Base-by-base conservation (phyloP, 2,113 vertebrate genomes). In the Shinisaurus crocodilurus region DNA sequence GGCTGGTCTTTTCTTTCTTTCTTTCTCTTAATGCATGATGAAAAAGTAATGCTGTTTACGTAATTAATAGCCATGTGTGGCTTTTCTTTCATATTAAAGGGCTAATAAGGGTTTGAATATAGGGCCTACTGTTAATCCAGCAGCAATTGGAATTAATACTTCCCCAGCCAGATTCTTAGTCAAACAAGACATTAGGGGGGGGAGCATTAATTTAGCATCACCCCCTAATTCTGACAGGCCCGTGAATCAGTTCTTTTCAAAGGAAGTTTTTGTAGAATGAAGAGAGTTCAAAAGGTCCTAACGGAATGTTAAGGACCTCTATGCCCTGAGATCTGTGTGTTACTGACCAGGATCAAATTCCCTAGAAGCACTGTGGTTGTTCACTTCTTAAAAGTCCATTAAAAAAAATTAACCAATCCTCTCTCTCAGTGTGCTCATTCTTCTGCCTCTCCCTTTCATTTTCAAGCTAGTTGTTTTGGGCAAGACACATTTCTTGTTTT, bases 261-360 rank as follows among this genome's bases (percentile, higher is more conserved):
- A 92, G 77, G 27, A 89, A 34, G 90, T 75, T 96, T 96, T 92
- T 90, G 92, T 90, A 89, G 57, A 91, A 91, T 87, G 86, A 92
- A 90, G 37, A 77, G 92, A 94, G 95, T 96, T 97, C 96, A 96
- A 95, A 96, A 97, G 95, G 95, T 95, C 94, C 93, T 50, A 81
- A 81, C 0, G 18, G 88, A 91, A 90, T 91, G 77, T 82, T 92
- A 88, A 74, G 5, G 65, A 92, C 82, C 89, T 94, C 93, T 94
- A 85, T 69, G 90, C 91, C 89, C 92, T 1, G 34, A 92, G 94
- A 92, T 92, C 89, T 88, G 83, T 86, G 93, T 93, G 67, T 63
- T 82, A 81, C 90, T 88, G 43, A 93, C 74, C 63, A 91, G 87
- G 37, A 93, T 91, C 93, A 54, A 85, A 63, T 94, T 91, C 90